phyloP scores from a whole-genome alignment of 2,797 vertebrate genomes.

The Sarcophilus harrisii region DNA sequence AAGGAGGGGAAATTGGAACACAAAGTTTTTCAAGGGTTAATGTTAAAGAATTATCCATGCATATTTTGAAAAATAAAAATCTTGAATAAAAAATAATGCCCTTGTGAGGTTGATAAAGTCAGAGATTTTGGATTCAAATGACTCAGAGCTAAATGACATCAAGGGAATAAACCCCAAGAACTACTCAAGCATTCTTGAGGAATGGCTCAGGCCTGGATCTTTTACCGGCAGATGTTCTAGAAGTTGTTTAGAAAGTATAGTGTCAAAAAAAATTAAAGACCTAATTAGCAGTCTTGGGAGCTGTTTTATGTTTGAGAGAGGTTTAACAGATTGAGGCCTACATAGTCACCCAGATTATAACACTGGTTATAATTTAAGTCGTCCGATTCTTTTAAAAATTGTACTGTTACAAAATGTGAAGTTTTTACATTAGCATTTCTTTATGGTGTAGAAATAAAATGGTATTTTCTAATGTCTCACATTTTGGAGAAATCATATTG shows the following conservation, averaged over 20 bases:
- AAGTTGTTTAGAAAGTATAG: not conserved
- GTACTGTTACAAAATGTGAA: not conserved
- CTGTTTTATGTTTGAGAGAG: not conserved
- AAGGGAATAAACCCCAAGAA: not conserved
- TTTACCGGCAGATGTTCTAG: not conserved
- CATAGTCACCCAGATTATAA: not conserved
- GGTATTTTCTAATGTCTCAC: not conserved
- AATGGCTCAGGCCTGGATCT: not conserved
- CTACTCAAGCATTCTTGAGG: not conserved
- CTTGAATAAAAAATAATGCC: not conserved
- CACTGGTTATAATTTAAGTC: not conserved
- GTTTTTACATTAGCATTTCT: not conserved
- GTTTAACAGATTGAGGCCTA: not conserved
- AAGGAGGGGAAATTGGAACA: no score
- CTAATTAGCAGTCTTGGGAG: not conserved
- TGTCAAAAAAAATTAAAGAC: not conserved
- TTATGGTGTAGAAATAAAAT: not conserved
- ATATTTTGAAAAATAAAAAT: not conserved
- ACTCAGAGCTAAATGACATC: not conserved
- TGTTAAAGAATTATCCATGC: no score
- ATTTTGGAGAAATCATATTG: not conserved
- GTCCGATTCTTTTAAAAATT: not conserved
- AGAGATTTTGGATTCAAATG: not conserved
- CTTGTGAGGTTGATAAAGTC: not conserved
- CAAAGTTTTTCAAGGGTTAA: no score